A percentile compares a stretch with the other conserved stretches of the same genome.
These are phyloP conservation scores for Diglossa cyanea DNA, from an alignment of 2,797 vertebrate genomes.

Conservation along the genomic window DNA sequence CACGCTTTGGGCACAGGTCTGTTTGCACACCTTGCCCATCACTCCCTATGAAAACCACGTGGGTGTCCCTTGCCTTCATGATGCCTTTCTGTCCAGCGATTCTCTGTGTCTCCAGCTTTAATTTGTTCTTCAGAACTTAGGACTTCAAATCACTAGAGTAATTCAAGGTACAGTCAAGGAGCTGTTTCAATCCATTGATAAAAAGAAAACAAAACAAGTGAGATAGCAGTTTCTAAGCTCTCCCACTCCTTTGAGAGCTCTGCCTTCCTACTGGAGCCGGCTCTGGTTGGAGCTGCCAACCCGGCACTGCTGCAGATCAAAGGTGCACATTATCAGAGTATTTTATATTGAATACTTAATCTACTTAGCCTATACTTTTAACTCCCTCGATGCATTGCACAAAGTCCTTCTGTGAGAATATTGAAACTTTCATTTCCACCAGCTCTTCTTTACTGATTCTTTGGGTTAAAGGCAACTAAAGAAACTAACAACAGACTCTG, in stretches of 20 bases:
- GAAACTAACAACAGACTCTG: not conserved
- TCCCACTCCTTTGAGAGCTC: not conserved
- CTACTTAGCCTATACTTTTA: not conserved
- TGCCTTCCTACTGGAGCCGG: not conserved
- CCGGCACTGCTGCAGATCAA: not conserved
- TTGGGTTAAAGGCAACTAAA: not conserved
- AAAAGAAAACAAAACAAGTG: not conserved
- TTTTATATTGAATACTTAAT: not conserved
- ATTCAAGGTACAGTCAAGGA: not conserved
- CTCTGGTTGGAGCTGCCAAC: not conserved
- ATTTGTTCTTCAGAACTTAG: not conserved
- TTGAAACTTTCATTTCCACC: not conserved
- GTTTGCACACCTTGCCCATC: not conserved
- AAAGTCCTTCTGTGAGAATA: not conserved
- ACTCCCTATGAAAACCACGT: not conserved
- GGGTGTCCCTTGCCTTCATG: accelerated
- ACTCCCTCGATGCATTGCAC: not conserved
- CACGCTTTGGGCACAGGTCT: not conserved
- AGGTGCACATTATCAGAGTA: not conserved
- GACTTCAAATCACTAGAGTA: not conserved
- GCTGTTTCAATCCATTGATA: not conserved
- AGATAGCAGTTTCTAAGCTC: not conserved
- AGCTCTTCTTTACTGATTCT: not conserved
- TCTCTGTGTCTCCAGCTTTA: not conserved
- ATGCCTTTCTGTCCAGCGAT: not conserved